These are phyloP conservation scores for Cephalotes varians DNA, from an alignment of 2,888 invertebrate species.

Conservation along the genomic window DNA sequence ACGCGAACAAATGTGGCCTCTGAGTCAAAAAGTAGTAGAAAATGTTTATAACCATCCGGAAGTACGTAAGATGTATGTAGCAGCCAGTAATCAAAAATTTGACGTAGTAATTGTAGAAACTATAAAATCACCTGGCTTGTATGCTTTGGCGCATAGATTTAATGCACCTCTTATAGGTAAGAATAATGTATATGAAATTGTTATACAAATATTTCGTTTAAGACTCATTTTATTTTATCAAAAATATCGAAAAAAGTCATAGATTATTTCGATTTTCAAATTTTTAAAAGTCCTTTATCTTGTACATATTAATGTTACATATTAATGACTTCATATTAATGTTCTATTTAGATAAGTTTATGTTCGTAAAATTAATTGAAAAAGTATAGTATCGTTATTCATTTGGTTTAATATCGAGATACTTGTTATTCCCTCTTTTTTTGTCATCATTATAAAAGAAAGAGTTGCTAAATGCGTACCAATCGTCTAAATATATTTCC, in stretches of 20 bases:
- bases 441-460: neutral
- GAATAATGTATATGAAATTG: neutral
- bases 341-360: neutral
- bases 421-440: neutral
- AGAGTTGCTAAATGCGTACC: no score
- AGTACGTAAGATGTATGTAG: conserved; percentile 63
- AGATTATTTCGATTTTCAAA: neutral
- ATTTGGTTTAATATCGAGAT: neutral
- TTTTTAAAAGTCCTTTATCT: neutral
- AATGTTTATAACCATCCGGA: conserved; percentile 69
- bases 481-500: no score
- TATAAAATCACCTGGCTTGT: conserved; percentile 86
- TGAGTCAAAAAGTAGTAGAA: neutral
- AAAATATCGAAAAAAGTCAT: neutral
- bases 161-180: conserved; percentile 86
- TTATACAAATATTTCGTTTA: neutral
- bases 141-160: conserved; percentile 87
- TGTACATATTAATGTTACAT: neutral
- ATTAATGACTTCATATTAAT: neutral
- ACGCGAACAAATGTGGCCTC: fast-evolving
- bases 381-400: neutral
- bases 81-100: conserved; percentile 84
- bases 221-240: neutral
- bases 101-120: conserved; percentile 88
- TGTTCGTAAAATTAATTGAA: neutral